phyloP scores from a whole-genome alignment of 2,888 invertebrate species.

The Drosophila mercatorum region DNA sequence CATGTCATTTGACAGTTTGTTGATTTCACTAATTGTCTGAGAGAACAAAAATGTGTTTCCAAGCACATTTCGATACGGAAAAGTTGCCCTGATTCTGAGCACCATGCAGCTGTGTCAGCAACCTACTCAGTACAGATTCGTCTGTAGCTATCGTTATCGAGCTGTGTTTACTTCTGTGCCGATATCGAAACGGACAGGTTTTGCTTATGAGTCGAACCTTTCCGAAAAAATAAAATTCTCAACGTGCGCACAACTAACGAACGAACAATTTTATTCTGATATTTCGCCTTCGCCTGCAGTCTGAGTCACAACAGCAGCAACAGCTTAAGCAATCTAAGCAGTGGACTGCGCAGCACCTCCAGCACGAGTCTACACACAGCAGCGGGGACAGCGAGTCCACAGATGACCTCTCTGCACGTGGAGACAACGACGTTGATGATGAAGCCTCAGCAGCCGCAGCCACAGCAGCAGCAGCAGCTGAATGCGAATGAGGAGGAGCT shows the following conservation, averaged over 20 bases:
- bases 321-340: constrained; percentile 54
- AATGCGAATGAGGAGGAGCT: constrained; percentile 82
- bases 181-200: constrained; percentile 19
- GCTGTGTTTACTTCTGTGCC: constrained; percentile 15
- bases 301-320: constrained; percentile 56
- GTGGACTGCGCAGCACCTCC: constrained; percentile 42
- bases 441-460: constrained; percentile 37
- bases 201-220: constrained; percentile 8
- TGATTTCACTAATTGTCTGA: background rate
- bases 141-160: constrained; percentile 24
- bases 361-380: constrained; percentile 32
- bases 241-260: constrained; percentile 27
- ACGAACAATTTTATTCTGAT: constrained; percentile 2
- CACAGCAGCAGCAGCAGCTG: constrained; percentile 11
- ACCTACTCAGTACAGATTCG: constrained; percentile 11
- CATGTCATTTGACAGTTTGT: constrained; percentile 11
- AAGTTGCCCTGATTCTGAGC: constrained; percentile 11
- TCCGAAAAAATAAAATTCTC: background rate
- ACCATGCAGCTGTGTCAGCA: constrained; percentile 24
- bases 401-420: constrained; percentile 47
- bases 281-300: constrained; percentile 23
- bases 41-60: background rate
- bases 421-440: constrained; percentile 32
- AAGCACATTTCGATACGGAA: constrained; percentile 10
- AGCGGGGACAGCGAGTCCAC: constrained; percentile 34